phyloP scores from a whole-genome alignment of 2,113 vertebrate species.

The Ovis canadensis region DNA sequence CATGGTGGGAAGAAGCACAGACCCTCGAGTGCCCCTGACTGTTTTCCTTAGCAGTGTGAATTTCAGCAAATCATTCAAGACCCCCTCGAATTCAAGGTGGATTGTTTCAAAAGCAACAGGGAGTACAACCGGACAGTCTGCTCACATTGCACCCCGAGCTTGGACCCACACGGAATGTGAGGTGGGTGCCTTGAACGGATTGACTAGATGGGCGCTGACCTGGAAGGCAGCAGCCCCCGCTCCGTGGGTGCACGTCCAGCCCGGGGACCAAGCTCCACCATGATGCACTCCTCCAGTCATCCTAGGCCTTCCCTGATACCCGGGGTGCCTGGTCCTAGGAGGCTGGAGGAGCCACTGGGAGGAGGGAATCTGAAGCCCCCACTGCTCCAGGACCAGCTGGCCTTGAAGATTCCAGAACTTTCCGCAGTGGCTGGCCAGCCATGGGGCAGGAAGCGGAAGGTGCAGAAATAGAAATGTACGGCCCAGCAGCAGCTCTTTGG shows the following conservation, averaged over 20 bases:
- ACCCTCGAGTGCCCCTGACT: fast-evolving
- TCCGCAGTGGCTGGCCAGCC: not conserved
- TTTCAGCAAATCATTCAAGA: not conserved
- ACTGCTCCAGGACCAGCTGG: constrained; percentile 41
- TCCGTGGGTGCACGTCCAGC: fast-evolving
- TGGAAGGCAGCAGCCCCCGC: not conserved
- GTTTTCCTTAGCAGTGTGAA: fast-evolving
- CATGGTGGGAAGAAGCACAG: too few relatives aligned
- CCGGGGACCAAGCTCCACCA: not conserved
- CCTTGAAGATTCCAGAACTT: constrained; percentile 62
- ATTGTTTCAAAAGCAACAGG: not conserved
- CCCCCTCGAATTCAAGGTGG: not conserved
- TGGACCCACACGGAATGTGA: fast-evolving
- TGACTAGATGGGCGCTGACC: fast-evolving
- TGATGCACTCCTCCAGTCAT: not conserved
- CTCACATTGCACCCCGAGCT: not conserved
- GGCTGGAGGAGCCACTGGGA: not conserved
- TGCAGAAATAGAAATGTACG: constrained; percentile 62
- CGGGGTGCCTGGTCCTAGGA: not conserved
- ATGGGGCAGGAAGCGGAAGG: constrained; percentile 62
- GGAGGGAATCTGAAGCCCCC: constrained; percentile 29
- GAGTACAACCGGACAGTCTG: fast-evolving
- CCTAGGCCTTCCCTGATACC: not conserved
- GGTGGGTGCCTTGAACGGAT: fast-evolving
- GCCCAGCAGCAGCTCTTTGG: not conserved